A percentile compares a stretch with the other conserved stretches of the same genome.
These are phyloP conservation scores for Sarcophaga rosellei DNA, from an alignment of 2,888 invertebrate genomes.

Conservation along the genomic window DNA sequence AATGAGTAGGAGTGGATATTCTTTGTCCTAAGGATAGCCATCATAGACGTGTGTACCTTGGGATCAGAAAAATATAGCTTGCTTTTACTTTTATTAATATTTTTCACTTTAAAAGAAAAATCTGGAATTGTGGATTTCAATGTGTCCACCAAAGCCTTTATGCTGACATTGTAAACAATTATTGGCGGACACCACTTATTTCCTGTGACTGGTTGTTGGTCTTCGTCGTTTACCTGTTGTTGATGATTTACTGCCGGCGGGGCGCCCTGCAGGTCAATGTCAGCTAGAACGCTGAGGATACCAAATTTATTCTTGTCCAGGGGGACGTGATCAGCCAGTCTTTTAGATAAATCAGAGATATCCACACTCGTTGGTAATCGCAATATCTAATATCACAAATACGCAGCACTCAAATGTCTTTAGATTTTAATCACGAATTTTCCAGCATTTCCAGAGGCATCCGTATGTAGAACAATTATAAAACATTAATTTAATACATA, in stretches of 20 bases:
- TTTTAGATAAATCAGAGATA: not conserved
- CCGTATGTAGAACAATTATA: too few species aligned
- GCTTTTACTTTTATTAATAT: not conserved
- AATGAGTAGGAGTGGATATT: not conserved
- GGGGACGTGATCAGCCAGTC: not conserved
- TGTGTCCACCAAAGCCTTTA: slow-evolving; percentile 7
- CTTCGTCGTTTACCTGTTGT: not conserved
- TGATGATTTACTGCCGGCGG: not conserved
- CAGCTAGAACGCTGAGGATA: not conserved
- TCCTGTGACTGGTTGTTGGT: not conserved
- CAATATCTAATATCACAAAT: too few species aligned
- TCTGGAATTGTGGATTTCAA: not conserved
- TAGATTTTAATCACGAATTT: too few species aligned
- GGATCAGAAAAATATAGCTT: not conserved
- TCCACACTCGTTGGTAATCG: not conserved
- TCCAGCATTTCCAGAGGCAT: too few species aligned
- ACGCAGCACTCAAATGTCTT: too few species aligned
- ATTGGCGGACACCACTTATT: slow-evolving; percentile 6
- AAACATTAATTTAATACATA: too few species aligned
- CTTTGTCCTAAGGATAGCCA: not conserved
- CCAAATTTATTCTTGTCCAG: not conserved
- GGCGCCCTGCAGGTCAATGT: not conserved
- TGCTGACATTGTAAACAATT: not conserved
- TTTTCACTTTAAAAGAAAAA: not conserved
- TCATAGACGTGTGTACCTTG: not conserved